Base-by-base conservation (phyloP, 2,888 invertebrate genomes). In the Leptarthrus brevirostris region DNA sequence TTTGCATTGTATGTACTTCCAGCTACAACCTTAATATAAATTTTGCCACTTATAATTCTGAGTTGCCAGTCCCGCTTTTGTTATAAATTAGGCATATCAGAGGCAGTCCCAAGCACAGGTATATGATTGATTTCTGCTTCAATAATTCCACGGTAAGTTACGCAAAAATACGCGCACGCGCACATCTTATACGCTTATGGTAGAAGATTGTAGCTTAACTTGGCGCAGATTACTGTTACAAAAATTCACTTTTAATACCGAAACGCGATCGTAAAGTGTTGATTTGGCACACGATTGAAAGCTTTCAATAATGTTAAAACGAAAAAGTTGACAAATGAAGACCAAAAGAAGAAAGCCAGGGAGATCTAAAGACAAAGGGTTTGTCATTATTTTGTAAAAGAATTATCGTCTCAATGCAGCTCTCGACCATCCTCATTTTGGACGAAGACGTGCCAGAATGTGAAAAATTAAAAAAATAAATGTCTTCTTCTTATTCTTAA, bases 101-200 rank as follows among this genome's bases (percentile, higher is more conserved):
- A n/a, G n/a, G n/a, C n/a, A n/a, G n/a, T n/a, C n/a, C n/a, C n/a
- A n/a, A n/a, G n/a, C n/a, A 14, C 36, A 24, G 44, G 47, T 24
- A 47, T 66, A 66, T 66, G 64, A 66, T 47, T 30, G 64, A 66
- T 66, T 66, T 66, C 64, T 47, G 44, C 22, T 47, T 24, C 64
- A 66, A 66, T 66, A 66, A 66, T 66, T 66, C 47, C 64, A 66
- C 64, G 64, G 47, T 16, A 66, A 47, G 47, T 66, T 66, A 66
- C 64, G 64, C 64, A 66, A 66, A 66, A 66, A 66, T 66, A 66
- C 64, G 64, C 64, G 64, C 64, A 47, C 64, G 64, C 64, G 64
- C 18, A 47, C 64, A 47, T 47, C 64, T 66, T 66, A 66, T 34
- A 44, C 44, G 47, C 24, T 47, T 47, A 26, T 24, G 47, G 64